Evolutionary conservation across 2,113 vertebrate species (phyloP).

Genomic region (Cichladusa arquata): DNA sequence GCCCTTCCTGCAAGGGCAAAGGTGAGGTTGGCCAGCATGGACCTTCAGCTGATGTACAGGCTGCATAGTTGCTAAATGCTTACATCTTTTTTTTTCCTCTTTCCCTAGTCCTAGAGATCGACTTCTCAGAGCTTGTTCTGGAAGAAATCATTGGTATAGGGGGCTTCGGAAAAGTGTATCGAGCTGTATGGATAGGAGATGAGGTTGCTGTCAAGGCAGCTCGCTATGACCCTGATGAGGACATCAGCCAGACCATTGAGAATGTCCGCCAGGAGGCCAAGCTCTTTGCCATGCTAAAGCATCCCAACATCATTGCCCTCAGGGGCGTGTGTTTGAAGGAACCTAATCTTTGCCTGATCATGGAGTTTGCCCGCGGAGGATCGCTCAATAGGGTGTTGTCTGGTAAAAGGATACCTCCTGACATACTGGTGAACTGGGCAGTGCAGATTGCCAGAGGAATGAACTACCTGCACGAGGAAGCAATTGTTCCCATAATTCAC

Average conservation of each 20-base stretch:
- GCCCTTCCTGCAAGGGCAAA: background rate
- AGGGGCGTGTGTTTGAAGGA: constrained; percentile 91
- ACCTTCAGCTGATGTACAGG: background rate
- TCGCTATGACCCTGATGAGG: constrained; percentile 93
- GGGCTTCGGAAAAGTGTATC: constrained; percentile 96
- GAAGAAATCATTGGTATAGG: constrained; percentile 98
- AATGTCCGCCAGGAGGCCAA: constrained; percentile 97
- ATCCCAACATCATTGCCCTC: constrained; percentile 95
- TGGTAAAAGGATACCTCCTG: constrained; percentile 93
- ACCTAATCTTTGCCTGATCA: constrained; percentile 94
- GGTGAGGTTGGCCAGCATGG: background rate
- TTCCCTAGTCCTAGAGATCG: constrained; percentile 86
- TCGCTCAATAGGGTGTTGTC: constrained; percentile 90
- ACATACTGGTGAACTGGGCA: constrained; percentile 96
- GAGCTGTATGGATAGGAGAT: constrained; percentile 86
- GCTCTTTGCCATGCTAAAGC: constrained; percentile 94
- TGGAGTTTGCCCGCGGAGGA: constrained; percentile 95
- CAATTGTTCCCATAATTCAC: constrained; percentile 94
- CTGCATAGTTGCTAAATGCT: background rate
- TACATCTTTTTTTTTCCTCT: background rate
- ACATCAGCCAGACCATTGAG: constrained; percentile 89
- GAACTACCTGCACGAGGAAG: constrained; percentile 93
- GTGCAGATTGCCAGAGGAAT: constrained; percentile 95
- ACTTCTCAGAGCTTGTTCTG: constrained; percentile 89
- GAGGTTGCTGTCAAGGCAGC: constrained; percentile 98